These are phyloP conservation scores for Panorpa germanica DNA, from an alignment of 2,888 invertebrate species.

Conservation along the genomic window DNA sequence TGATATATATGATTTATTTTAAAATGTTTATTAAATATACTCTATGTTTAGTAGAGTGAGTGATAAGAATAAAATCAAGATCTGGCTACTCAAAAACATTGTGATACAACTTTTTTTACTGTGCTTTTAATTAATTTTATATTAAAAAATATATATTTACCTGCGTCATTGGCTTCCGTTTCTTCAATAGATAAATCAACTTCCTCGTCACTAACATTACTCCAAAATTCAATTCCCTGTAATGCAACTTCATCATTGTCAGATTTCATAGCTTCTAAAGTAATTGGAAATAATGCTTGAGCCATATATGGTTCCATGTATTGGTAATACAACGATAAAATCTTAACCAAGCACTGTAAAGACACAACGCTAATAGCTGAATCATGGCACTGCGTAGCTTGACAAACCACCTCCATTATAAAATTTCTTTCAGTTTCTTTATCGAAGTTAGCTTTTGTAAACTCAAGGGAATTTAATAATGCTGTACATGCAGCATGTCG, in stretches of 20 bases:
- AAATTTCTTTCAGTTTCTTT: slow-evolving; percentile 94
- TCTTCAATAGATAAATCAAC: slow-evolving; percentile 89
- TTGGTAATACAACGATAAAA: slow-evolving; percentile 94
- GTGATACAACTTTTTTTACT: not conserved
- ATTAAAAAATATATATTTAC: slow-evolving; percentile 16
- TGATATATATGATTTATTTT: too few species aligned
- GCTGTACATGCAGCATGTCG: slow-evolving; percentile 93
- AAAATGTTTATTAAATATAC: too few species aligned
- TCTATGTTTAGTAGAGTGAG: too few species aligned
- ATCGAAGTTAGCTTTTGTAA: slow-evolving; percentile 96
- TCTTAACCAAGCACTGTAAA: slow-evolving; percentile 92
- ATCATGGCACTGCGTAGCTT: slow-evolving; percentile 88
- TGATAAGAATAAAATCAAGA: too few species aligned
- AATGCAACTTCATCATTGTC: slow-evolving; percentile 89
- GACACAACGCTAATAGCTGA: slow-evolving; percentile 90
- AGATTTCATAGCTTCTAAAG: slow-evolving; percentile 95
- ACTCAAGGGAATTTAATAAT: slow-evolving; percentile 90
- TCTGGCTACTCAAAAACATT: too few species aligned
- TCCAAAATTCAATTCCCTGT: slow-evolving; percentile 99
- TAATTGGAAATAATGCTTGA: slow-evolving; percentile 92
- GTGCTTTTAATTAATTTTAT: not conserved
- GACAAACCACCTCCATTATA: slow-evolving; percentile 99
- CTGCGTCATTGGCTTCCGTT: slow-evolving; percentile 80
- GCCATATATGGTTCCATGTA: slow-evolving; percentile 99
- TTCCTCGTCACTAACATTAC: slow-evolving; percentile 98